Evolutionary conservation across 2,797 vertebrate genomes (phyloP).

Genomic region (Cryptoblepharus egeriae): DNA sequence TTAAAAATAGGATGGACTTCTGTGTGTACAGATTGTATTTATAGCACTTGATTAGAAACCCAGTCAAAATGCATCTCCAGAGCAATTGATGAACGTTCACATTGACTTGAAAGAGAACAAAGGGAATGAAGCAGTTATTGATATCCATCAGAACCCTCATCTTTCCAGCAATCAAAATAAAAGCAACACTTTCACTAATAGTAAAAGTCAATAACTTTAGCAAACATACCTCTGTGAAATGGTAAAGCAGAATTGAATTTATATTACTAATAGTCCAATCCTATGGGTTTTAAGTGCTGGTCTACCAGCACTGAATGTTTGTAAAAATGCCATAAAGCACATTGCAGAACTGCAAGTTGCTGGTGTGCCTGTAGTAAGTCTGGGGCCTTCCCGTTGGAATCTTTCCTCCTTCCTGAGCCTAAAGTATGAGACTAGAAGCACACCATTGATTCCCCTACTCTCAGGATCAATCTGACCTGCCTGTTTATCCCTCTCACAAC

Average conservation of each 20-base stretch:
- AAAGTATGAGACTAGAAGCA: no score
- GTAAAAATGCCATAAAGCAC: no score
- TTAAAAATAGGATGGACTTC: background rate
- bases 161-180: conserved; percentile 14
- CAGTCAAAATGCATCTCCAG: background rate
- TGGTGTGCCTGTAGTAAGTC: no score
- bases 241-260: background rate
- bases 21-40: background rate
- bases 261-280: no score
- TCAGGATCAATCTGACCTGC: no score
- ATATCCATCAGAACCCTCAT: background rate
- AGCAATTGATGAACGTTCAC: conserved; percentile 15
- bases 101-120: background rate
- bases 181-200: background rate
- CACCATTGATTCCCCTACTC: no score
- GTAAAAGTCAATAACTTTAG: background rate
- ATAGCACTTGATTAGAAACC: background rate
- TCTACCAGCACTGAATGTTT: no score
- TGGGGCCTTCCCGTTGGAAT: no score
- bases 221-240: background rate
- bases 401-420: no score
- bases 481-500: no score
- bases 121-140: conserved; percentile 1
- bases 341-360: no score
- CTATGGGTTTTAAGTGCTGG: no score